Base-by-base conservation (phyloP, 1,140 invertebrate genomes). In the Drosophila truncata region DNA sequence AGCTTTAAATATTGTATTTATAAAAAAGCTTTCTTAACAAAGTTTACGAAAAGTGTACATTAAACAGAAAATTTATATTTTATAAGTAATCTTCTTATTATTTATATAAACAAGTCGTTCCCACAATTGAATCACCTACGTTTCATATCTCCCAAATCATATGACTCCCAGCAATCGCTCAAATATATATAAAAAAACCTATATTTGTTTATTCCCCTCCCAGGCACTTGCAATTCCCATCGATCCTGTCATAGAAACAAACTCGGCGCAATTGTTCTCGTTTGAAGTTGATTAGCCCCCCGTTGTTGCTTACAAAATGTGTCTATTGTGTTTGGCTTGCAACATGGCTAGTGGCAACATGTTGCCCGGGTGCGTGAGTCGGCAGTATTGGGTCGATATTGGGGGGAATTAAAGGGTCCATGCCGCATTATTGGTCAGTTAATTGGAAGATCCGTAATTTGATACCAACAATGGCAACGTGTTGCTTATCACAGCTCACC, bases 401-500 rank as follows among this genome's bases (percentile, higher is more conserved):
- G 20, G 65, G 75, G 66, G 41, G 71, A 80, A 82, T 85, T 85
- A 90, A 90, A 90, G 78, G 85, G 54, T 72, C 78, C 75, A 84
- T 44, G 85, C 85, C 81, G 85, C 78, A 72, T 90, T 90, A 85
- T 90, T 85, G 85, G 81, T 55, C 63, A 75, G 85, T 90, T 90
- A 90, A 90, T 90, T 90, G 84, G 85, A 91, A 90, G 86, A 90
- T 91, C 71, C 80, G 85, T 90, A 82, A 79, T 85, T 85, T 85
- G 85, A 90, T 90, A 90, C 46, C 60, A 25, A 69, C 63, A 57
- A 64, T 74, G 61, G 78, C 84, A 87, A 88, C 80, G 84, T 90
- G 84, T 88, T 88, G 84, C 81, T 88, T 90, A 88, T 88, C 84
- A 88, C 73, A 88, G 71, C 71, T 55, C 52, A 18, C 66, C 60